Evolutionary conservation across 1,140 invertebrate genomes (phyloP), one percentile per base, ranked within the genome.

Genomic region (Brachionus rotundiformis): DNA sequence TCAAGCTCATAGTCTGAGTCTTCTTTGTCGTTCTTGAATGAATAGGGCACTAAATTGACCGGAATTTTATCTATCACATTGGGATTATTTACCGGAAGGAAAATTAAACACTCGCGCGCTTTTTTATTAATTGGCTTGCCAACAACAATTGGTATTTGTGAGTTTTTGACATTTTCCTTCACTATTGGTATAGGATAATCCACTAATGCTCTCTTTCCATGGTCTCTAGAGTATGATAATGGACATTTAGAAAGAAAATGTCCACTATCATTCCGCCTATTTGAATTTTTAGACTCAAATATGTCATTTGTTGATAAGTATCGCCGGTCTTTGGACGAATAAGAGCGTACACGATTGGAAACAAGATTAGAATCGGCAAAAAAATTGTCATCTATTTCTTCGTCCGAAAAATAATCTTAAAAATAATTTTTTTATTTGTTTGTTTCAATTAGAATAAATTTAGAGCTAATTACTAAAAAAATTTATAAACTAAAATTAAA

Each of bases 251-350:
- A 54, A 16, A 54, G n/a, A 16, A 19, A 54, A 19, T 19, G n/a
- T 16, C 8, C n/a, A 7, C 47, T 54, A 8, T 19, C 47, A 54
- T 0, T 25, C 7, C 19, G 47, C 5, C 47, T 71, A 8, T 29
- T 73, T 73, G 23, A 27, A 41, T 23, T 41, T 23, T 47, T 73
- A 1, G 16, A 10, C 11, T 73, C 39, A 44, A 44, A 73, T 41
- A 73, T 44, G 10, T 73, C 36, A 73, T 73, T 73, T 3, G 68
- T 44, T 16, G 68, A 73, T 73, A 44, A 41, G n/a, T 73, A 73
- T 13, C 68, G 36, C 11, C 68, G 68, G 36, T 44, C 25, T 73
- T 73, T 73, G 29, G n/a, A 25, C 13, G 29, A 33, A n/a, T 68
- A 33, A 33, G 33, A 36, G 13, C 63, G 63, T 7, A 2, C 33